A percentile compares a stretch with the other conserved stretches of the same genome.
phyloP scores from a whole-genome alignment of 1,140 invertebrate species.

The Megalonaias nervosa region DNA sequence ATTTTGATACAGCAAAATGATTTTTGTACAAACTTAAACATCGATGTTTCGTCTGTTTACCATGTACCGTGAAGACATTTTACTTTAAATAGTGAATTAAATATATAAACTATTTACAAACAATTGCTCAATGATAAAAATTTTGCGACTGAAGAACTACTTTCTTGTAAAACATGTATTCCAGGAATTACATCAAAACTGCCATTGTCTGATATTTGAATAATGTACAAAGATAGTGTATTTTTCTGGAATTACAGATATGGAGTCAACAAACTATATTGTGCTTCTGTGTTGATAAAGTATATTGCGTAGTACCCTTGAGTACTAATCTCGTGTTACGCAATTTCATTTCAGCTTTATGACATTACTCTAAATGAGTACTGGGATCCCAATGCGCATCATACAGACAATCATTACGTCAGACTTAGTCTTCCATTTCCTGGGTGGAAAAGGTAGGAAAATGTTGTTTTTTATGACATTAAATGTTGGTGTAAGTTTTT shows the following conservation, averaged over 20 bases:
- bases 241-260: not conserved
- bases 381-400: constrained; percentile 14
- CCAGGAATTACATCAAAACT: not conserved
- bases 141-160: too few relatives aligned
- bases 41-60: too few relatives aligned
- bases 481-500: too few relatives aligned
- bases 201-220: not conserved
- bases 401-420: constrained; percentile 17
- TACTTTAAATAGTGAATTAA: too few relatives aligned
- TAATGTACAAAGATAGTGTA: not conserved
- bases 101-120: too few relatives aligned
- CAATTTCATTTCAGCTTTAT: constrained; percentile 30
- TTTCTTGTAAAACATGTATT: too few relatives aligned
- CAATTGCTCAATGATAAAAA: too few relatives aligned
- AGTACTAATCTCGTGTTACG: not conserved
- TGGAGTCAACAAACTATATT: not conserved
- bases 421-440: constrained; percentile 10
- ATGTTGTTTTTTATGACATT: not conserved
- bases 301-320: not conserved
- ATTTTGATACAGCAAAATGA: not conserved
- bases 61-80: too few relatives aligned
- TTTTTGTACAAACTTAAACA: not conserved
- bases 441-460: constrained; percentile 7
- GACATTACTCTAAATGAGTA: constrained; percentile 5
- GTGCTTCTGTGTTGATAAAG: too few relatives aligned